These are phyloP conservation scores for Rhinichthys osculus DNA, from an alignment of 2,797 vertebrate species.

Conservation along the genomic window DNA sequence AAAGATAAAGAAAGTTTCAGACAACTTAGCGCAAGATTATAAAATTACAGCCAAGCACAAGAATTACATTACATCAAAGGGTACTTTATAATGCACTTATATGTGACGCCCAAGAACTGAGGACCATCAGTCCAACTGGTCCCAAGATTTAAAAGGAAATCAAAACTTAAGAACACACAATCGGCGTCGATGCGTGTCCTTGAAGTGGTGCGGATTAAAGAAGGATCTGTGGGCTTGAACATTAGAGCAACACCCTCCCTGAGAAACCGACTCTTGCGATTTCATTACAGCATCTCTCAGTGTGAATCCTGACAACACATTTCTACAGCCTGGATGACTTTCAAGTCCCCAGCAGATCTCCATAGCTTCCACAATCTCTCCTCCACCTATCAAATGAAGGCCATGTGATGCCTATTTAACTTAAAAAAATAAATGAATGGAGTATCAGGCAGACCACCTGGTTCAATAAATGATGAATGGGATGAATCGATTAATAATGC, in stretches of 20 bases:
- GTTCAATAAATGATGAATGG: constrained; percentile 52
- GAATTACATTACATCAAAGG: not conserved
- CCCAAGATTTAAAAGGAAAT: not conserved
- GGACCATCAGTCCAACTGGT: not conserved
- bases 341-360: constrained; percentile 36
- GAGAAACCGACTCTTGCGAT: constrained; percentile 28
- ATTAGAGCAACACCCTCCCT: not conserved
- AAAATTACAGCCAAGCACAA: not conserved
- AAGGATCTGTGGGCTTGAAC: constrained; percentile 10
- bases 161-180: not conserved
- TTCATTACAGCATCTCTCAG: constrained; percentile 46
- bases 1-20: not conserved
- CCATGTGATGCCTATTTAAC: constrained; percentile 31
- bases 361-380: not conserved
- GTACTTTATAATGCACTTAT: not conserved
- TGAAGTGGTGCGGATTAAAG: not conserved
- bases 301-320: constrained; percentile 17
- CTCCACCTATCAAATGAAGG: constrained; percentile 31
- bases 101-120: not conserved
- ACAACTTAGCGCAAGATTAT: not conserved
- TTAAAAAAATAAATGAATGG: constrained; percentile 53
- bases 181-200: not conserved
- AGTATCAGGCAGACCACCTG: constrained; percentile 61
- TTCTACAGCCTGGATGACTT: constrained; percentile 39
- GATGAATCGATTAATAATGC: constrained; percentile 61